Conservation (phyloP, 2,113 vertebrate genomes). For the Neogobius melanostomus region DNA sequence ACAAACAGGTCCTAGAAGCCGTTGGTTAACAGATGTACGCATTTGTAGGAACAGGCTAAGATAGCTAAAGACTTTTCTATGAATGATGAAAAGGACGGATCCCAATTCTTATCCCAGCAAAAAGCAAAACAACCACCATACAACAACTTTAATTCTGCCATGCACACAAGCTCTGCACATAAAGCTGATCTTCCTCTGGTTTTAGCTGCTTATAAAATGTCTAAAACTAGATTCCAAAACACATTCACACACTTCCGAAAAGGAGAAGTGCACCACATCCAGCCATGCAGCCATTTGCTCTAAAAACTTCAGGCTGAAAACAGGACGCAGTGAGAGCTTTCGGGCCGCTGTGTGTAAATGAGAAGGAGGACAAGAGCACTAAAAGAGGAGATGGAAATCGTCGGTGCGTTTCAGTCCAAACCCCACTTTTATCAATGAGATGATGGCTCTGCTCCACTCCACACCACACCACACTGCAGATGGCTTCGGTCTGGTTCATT, state of each 20-base stretch:
- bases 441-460: background rate
- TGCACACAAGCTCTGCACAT: background rate
- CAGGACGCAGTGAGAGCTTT: background rate
- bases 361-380: slow-evolving; percentile 3
- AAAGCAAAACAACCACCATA: no score
- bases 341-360: slow-evolving; percentile 9
- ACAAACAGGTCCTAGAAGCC: no score
- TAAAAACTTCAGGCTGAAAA: background rate
- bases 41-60: no score
- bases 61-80: no score
- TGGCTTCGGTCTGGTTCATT: background rate
- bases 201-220: background rate
- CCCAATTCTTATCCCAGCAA: background rate
- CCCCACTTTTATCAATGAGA: slow-evolving; percentile 6
- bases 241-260: background rate
- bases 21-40: no score
- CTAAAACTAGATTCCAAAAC: background rate
- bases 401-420: slow-evolving; percentile 5
- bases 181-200: slow-evolving; percentile 3
- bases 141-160: no score
- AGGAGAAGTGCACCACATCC: background rate
- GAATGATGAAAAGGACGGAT: no score
- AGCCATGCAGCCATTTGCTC: background rate
- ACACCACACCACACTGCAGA: background rate
- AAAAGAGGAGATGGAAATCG: slow-evolving; percentile 11